Percentiles rank a stretch among this genome's conserved stretches.
These are phyloP conservation scores for Volucella inanis DNA, from an alignment of 2,888 invertebrate species.

Conservation along the genomic window DNA sequence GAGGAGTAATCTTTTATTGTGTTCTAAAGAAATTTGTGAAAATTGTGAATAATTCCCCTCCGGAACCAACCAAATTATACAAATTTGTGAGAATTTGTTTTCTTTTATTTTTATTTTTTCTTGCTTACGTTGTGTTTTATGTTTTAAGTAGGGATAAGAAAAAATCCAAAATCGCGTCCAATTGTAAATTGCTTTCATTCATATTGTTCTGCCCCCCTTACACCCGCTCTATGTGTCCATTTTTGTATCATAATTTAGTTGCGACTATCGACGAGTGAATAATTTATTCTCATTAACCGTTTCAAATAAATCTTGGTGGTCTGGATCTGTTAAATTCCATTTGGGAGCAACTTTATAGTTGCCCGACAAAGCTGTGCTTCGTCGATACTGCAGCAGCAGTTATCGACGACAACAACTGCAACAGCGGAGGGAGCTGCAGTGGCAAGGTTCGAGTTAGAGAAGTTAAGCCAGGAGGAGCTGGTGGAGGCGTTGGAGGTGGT, in stretches of 20 bases:
- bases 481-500: slow-evolving; percentile 61
- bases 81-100: neutral
- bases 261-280: slow-evolving; percentile 38
- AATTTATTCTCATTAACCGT: slow-evolving; percentile 46
- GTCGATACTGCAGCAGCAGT: slow-evolving; percentile 79
- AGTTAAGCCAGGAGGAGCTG: slow-evolving; percentile 73
- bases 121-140: slow-evolving; percentile 22
- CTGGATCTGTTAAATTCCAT: slow-evolving; percentile 83
- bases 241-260: slow-evolving; percentile 44
- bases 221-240: slow-evolving; percentile 33
- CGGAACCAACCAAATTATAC: neutral
- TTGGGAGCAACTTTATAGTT: slow-evolving; percentile 83
- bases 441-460: slow-evolving; percentile 76
- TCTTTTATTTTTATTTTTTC: neutral
- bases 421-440: slow-evolving; percentile 71
- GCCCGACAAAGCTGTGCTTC: slow-evolving; percentile 82
- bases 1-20: neutral
- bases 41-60: slow-evolving; percentile 8
- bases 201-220: neutral
- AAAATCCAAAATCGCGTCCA: slow-evolving; percentile 29
- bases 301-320: slow-evolving; percentile 75
- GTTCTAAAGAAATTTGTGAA: slow-evolving; percentile 5
- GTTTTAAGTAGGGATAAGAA: slow-evolving; percentile 8
- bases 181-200: slow-evolving; percentile 10
- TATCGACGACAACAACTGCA: slow-evolving; percentile 66